A percentile compares a stretch with the other conserved stretches of the same genome.
Conservation (phyloP, 2,113 vertebrate species). For the Callipepla squamata region DNA sequence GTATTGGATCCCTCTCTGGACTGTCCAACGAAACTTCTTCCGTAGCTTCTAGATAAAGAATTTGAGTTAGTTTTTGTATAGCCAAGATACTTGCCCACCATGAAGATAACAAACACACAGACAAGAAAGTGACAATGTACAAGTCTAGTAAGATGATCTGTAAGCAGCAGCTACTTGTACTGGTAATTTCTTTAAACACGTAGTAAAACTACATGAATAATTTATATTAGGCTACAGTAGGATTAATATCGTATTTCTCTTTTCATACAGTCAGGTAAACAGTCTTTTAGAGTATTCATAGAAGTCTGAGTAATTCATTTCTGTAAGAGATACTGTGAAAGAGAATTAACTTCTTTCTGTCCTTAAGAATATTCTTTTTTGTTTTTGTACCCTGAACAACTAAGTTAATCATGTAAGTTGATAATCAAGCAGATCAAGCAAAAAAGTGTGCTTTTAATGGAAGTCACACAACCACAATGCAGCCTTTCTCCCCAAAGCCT, state of each 20-base stretch:
- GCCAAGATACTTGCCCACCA: background rate
- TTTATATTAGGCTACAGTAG: background rate
- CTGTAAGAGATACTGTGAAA: background rate
- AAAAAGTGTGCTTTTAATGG: background rate
- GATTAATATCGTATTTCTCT: background rate
- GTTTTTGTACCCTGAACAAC: background rate
- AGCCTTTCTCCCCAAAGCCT: fast-evolving
- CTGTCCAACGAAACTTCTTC: slow-evolving; percentile 97
- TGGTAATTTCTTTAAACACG: background rate
- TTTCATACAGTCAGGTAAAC: background rate
- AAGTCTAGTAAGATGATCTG: background rate
- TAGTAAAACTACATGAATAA: background rate
- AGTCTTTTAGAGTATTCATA: background rate
- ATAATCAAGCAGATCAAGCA: background rate
- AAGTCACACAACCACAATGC: background rate
- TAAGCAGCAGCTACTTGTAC: background rate
- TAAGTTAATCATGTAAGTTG: background rate
- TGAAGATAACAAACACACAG: background rate
- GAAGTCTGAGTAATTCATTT: background rate
- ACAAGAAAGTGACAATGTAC: fast-evolving
- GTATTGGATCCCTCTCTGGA: slow-evolving; percentile 90
- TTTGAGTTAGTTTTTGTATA: background rate
- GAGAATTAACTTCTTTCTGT: background rate
- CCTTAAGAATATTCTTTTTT: background rate
- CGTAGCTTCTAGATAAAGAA: slow-evolving; percentile 87